Percentiles rank a stretch among this genome's conserved stretches.
phyloP scores from a whole-genome alignment of 1,140 invertebrate species.

The Varroa destructor region DNA sequence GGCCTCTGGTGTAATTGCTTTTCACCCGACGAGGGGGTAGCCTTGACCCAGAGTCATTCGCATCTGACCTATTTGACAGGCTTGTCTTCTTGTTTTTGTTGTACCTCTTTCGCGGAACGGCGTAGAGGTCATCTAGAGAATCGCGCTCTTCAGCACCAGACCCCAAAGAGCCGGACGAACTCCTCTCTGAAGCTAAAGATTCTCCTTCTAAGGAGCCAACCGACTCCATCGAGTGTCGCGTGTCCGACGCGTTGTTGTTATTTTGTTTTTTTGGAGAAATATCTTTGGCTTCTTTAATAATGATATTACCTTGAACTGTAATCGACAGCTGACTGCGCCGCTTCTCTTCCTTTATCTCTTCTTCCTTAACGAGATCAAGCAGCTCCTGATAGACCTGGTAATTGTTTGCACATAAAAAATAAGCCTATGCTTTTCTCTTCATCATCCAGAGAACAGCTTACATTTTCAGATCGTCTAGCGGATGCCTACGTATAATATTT shows the following conservation, averaged over 20 bases:
- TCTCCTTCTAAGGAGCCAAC: background rate
- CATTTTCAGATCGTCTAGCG: too few relatives aligned
- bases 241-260: too few relatives aligned
- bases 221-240: background rate
- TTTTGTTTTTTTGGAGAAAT: too few relatives aligned
- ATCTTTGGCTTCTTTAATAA: too few relatives aligned
- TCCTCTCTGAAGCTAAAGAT: background rate
- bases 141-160: slow-evolving; percentile 10
- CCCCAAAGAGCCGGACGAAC: background rate
- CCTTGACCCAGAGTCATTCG: background rate
- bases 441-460: too few relatives aligned
- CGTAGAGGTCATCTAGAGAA: slow-evolving; percentile 1
- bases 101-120: background rate
- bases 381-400: slow-evolving; percentile 23
- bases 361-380: slow-evolving; percentile 25
- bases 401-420: too few relatives aligned
- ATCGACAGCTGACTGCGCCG: background rate
- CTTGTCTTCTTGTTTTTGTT: background rate
- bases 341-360: slow-evolving; percentile 24
- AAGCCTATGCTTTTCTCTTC: too few relatives aligned
- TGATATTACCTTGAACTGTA: background rate
- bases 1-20: background rate
- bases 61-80: too few relatives aligned
- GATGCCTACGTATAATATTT: too few relatives aligned
- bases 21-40: slow-evolving; percentile 3